A percentile compares a stretch with the other conserved stretches of the same genome.
phyloP scores from a whole-genome alignment of 2,113 vertebrate genomes.

The Mungos mungo region DNA sequence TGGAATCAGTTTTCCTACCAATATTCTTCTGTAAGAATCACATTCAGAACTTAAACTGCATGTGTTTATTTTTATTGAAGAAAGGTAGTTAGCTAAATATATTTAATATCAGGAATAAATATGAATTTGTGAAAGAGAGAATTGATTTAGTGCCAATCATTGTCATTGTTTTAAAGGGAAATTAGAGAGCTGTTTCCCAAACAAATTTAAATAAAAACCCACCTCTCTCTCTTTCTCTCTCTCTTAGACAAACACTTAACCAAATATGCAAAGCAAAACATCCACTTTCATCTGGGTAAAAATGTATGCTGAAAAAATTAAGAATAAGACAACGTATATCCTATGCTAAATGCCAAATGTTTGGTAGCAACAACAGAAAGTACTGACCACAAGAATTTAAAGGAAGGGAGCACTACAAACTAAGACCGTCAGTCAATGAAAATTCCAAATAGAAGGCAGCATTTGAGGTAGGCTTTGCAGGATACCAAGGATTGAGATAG shows the following conservation, averaged over 20 bases:
- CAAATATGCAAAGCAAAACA: constrained; percentile 45
- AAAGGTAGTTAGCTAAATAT: constrained; percentile 50
- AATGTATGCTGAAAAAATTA: constrained; percentile 7
- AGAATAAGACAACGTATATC: background rate
- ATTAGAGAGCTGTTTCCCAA: constrained; percentile 40
- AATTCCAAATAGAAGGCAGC: background rate
- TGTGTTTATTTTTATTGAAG: constrained; percentile 63
- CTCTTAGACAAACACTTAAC: constrained; percentile 40
- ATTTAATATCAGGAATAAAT: constrained; percentile 62
- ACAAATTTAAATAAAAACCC: constrained; percentile 54
- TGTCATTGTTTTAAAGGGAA: constrained; percentile 68
- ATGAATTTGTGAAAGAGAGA: constrained; percentile 47
- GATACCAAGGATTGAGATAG: background rate
- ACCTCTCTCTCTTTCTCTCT: background rate
- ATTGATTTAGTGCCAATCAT: constrained; percentile 62
- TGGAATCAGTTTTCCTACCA: constrained; percentile 44
- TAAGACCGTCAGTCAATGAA: background rate
- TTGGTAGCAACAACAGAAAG: constrained; percentile 4
- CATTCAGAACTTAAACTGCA: constrained; percentile 61
- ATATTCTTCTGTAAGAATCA: constrained; percentile 44
- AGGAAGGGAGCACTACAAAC: background rate
- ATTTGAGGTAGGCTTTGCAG: background rate
- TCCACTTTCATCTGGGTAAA: background rate
- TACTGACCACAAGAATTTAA: background rate
- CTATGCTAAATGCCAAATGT: background rate